Conservation (phyloP, 2,888 invertebrate genomes). For the Chorisops tibialis region DNA sequence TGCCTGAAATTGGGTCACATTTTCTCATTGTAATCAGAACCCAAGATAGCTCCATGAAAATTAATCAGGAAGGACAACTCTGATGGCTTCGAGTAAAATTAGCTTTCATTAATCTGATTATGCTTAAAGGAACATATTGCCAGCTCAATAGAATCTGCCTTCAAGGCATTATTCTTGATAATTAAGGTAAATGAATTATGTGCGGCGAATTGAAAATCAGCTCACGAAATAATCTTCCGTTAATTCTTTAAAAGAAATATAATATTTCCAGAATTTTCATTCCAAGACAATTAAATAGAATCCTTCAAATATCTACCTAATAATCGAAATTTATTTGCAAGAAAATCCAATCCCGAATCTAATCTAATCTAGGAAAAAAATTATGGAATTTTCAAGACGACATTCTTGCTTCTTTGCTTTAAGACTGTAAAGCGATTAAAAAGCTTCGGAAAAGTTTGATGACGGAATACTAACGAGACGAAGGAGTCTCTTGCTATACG, state of each 20-base stretch:
- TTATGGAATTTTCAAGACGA: slow-evolving; percentile 2
- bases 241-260: too few relatives aligned
- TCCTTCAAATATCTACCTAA: slow-evolving; percentile 2
- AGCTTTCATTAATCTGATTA: slow-evolving; percentile 17
- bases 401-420: slow-evolving; percentile 1
- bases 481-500: slow-evolving; percentile 5
- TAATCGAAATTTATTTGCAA: slow-evolving; percentile 15
- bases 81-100: background rate
- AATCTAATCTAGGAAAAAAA: slow-evolving; percentile 4
- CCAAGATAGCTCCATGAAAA: background rate
- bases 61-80: slow-evolving; percentile 1
- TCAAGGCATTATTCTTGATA: too few relatives aligned
- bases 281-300: background rate
- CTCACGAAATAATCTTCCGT: too few relatives aligned
- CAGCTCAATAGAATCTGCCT: too few relatives aligned
- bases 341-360: slow-evolving; percentile 9
- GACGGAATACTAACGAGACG: slow-evolving; percentile 24
- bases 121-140: background rate
- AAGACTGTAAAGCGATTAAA: slow-evolving; percentile 24
- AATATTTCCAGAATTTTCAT: too few relatives aligned
- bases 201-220: too few relatives aligned
- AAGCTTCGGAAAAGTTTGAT: slow-evolving; percentile 18
- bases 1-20: slow-evolving; percentile 7
- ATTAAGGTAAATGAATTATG: too few relatives aligned
- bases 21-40: background rate